Percentiles rank a stretch among this genome's conserved stretches.
These are phyloP conservation scores for Augiades crinisus DNA, from an alignment of 2,888 invertebrate species.

Conservation along the genomic window DNA sequence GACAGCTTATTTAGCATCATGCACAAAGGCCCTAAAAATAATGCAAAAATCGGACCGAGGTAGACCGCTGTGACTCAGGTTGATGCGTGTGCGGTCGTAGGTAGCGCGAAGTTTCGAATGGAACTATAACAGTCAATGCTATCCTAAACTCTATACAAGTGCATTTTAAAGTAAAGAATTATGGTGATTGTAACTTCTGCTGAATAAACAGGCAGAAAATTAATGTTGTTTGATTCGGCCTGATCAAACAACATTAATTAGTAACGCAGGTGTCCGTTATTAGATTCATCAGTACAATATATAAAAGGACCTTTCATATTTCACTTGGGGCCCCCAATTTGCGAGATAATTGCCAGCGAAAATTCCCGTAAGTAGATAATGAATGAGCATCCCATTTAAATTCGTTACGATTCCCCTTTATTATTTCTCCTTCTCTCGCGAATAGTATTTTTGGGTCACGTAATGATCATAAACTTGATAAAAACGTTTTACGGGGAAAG, in stretches of 20 bases:
- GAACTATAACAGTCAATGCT: too few relatives aligned
- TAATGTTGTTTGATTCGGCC: too few relatives aligned
- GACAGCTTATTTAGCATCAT: too few relatives aligned
- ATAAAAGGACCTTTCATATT: constrained; percentile 18
- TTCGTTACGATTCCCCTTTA: constrained; percentile 22
- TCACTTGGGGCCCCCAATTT: constrained; percentile 18
- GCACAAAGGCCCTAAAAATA: too few relatives aligned
- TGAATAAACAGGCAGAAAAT: too few relatives aligned
- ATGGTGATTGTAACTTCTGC: too few relatives aligned
- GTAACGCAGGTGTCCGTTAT: constrained; percentile 11
- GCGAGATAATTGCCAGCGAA: constrained; percentile 22
- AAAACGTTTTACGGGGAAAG: not conserved
- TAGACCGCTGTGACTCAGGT: too few relatives aligned
- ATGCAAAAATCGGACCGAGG: too few relatives aligned
- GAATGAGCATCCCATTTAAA: constrained; percentile 24
- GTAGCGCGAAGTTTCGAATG: too few relatives aligned
- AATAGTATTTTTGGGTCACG: constrained; percentile 19
- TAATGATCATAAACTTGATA: constrained; percentile 13
- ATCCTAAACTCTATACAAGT: too few relatives aligned
- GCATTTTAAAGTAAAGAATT: too few relatives aligned
- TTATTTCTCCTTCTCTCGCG: constrained; percentile 9
- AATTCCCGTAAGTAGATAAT: constrained; percentile 25
- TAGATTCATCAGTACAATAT: constrained; percentile 20
- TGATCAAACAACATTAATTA: constrained; percentile 1
- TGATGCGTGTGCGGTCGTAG: too few relatives aligned